Conservation (phyloP, 2,113 vertebrate genomes). For the Carettochelys insculpta region DNA sequence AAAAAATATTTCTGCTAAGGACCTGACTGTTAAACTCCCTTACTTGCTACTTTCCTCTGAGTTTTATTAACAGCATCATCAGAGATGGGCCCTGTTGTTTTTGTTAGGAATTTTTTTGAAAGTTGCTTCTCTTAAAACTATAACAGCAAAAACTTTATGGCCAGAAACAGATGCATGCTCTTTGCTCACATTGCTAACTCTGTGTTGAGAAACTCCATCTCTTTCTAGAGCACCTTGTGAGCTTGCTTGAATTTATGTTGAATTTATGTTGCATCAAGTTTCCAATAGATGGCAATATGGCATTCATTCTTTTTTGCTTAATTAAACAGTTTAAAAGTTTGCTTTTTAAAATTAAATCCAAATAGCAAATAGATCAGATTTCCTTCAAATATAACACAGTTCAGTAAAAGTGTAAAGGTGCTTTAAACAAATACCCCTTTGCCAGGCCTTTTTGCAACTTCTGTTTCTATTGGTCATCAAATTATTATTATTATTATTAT, state of each 20-base stretch:
- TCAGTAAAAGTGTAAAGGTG: background rate
- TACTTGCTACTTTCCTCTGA: background rate
- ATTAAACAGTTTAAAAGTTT: background rate
- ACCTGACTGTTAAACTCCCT: background rate
- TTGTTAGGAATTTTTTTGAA: background rate
- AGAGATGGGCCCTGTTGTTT: background rate
- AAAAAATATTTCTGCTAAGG: background rate
- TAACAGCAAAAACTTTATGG: background rate
- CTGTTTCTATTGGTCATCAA: background rate
- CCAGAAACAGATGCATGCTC: background rate
- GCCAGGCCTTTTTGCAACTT: background rate
- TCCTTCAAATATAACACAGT: background rate
- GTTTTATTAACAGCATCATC: background rate
- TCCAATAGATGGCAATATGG: rapidly evolving
- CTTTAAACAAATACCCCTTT: background rate
- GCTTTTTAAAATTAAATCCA: background rate
- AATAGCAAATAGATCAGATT: background rate
- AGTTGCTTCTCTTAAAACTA: background rate
- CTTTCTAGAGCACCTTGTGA: background rate
- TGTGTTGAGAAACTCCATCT: rapidly evolving
- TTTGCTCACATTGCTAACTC: rapidly evolving
- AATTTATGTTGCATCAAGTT: background rate
- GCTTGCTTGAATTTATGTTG: background rate
- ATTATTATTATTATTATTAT: background rate
- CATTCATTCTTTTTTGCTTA: rapidly evolving